Percentiles rank a stretch among this genome's conserved stretches.
Evolutionary conservation across 2,797 vertebrate genomes (phyloP).

Genomic region (Thamnophis elegans): DNA sequence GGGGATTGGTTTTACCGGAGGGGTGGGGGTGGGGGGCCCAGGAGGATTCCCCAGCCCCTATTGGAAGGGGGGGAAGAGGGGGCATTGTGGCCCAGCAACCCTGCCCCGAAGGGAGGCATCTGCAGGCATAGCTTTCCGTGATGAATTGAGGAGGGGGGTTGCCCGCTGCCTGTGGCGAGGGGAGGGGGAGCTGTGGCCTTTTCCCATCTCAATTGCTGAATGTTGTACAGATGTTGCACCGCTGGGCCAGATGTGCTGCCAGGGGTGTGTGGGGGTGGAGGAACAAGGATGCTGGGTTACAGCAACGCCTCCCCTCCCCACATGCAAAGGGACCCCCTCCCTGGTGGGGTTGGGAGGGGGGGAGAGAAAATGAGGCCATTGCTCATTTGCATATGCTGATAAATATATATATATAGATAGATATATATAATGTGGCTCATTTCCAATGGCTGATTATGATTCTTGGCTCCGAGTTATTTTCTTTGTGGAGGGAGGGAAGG

Average conservation of each 20-base stretch:
- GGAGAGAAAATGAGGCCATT: not conserved
- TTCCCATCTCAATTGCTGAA: not conserved
- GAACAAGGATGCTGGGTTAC: not conserved
- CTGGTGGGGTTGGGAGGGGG: not conserved
- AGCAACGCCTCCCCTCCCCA: fast-evolving
- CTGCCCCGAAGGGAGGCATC: not conserved
- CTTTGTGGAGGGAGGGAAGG: not conserved
- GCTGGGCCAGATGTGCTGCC: not conserved
- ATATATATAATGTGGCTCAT: not conserved
- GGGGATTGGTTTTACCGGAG: not conserved
- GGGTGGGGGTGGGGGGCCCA: not conserved
- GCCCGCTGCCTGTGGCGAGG: not conserved
- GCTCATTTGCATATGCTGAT: conserved; percentile 27
- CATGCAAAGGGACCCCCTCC: not conserved
- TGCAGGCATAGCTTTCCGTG: not conserved
- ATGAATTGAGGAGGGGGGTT: not conserved
- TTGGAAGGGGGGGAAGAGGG: too few relatives aligned
- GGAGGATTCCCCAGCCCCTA: too few relatives aligned
- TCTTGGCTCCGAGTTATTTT: not conserved
- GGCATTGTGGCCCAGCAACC: not conserved
- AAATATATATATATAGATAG: not conserved
- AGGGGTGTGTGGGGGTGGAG: too few relatives aligned
- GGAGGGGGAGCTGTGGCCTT: not conserved
- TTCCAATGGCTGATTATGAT: not conserved
- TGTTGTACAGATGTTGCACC: not conserved